Conservation (phyloP, 2,797 vertebrate species). For the Carduelis carduelis region DNA sequence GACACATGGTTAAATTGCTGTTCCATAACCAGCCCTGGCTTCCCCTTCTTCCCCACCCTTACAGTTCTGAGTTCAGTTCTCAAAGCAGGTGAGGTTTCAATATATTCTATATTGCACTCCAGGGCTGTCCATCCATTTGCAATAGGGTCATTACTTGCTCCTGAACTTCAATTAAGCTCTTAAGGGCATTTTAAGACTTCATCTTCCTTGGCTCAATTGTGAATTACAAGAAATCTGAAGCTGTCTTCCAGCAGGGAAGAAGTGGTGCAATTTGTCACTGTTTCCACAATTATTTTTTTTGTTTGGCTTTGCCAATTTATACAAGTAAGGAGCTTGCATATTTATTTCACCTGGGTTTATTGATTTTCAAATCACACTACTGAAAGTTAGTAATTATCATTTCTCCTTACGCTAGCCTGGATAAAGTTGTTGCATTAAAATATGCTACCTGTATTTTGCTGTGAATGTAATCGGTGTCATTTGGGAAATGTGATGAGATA, state of each 20-base stretch:
- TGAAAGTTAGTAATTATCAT: slow-evolving; percentile 51
- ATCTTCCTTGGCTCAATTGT: background rate
- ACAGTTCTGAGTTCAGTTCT: background rate
- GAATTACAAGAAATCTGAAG: background rate
- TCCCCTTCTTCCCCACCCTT: background rate
- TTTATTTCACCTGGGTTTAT: slow-evolving; percentile 44
- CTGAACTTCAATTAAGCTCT: background rate
- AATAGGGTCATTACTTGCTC: background rate
- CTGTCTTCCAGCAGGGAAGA: background rate
- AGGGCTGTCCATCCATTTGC: background rate
- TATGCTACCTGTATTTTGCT: slow-evolving; percentile 45
- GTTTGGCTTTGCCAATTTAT: slow-evolving; percentile 12
- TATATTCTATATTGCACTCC: background rate
- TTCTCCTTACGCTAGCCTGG: slow-evolving; percentile 13
- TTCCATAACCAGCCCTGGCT: background rate
- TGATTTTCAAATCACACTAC: slow-evolving; percentile 29
- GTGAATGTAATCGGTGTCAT: slow-evolving; percentile 58
- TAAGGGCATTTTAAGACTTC: background rate
- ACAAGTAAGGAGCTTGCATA: background rate
- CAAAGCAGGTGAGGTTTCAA: background rate
- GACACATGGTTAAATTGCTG: background rate
- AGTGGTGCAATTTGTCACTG: background rate
- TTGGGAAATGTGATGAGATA: slow-evolving; percentile 63
- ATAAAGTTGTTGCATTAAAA: slow-evolving; percentile 47
- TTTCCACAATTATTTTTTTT: background rate